A percentile compares a stretch with the other conserved stretches of the same genome.
Conservation (phyloP, 2,797 vertebrate species). For the Otus scops region DNA sequence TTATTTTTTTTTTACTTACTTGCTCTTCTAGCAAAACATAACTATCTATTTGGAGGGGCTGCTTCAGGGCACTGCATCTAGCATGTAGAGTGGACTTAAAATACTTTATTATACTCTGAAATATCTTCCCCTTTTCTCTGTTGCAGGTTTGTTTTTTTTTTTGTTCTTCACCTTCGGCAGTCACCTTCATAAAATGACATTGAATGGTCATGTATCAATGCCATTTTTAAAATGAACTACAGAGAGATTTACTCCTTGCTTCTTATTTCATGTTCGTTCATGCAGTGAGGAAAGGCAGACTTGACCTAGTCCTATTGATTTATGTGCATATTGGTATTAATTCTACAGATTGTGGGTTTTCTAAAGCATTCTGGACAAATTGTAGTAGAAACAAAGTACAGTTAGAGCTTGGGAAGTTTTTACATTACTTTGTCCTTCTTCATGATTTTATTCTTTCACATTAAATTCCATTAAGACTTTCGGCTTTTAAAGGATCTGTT, state of each 20-base stretch:
- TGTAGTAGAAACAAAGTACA: not conserved
- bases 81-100: not conserved
- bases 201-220: not conserved
- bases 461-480: not conserved
- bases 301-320: not conserved
- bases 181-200: slow-evolving; percentile 25
- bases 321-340: not conserved
- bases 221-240: not conserved
- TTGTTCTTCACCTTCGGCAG: not conserved
- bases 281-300: slow-evolving; percentile 20
- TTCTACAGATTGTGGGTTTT: not conserved
- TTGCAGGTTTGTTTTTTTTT: not conserved
- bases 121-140: not conserved
- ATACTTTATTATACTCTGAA: not conserved
- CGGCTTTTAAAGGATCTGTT: not conserved
- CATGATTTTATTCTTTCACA: not conserved
- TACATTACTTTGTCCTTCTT: not conserved
- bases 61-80: not conserved
- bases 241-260: not conserved
- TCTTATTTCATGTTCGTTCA: not conserved
- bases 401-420: not conserved
- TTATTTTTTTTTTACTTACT: not conserved
- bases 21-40: not conserved
- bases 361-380: not conserved
- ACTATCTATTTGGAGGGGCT: not conserved